Conservation (phyloP, 2,797 vertebrate genomes). For the Meda fulgida region DNA sequence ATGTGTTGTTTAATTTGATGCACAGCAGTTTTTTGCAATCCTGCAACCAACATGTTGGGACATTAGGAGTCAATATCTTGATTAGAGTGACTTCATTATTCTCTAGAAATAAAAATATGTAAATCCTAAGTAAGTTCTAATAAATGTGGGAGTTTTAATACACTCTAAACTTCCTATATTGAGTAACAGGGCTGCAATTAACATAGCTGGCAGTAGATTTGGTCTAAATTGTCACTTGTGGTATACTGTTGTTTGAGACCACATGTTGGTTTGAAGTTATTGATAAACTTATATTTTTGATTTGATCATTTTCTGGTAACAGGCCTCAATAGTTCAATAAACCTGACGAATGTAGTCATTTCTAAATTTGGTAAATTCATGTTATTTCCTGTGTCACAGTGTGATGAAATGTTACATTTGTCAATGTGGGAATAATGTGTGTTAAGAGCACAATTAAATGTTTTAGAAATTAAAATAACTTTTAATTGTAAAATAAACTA, state of each 20-base stretch:
- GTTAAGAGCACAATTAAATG: not conserved
- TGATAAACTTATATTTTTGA: not conserved
- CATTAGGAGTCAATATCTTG: not conserved
- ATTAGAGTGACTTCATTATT: not conserved
- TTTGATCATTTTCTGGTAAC: not conserved
- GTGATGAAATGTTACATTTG: not conserved
- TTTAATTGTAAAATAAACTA: not conserved
- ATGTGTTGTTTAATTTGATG: not conserved
- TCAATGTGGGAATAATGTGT: not conserved
- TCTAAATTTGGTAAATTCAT: not conserved
- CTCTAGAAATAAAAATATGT: not conserved
- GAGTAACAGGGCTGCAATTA: not conserved
- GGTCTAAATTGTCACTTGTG: not conserved
- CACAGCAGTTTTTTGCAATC: not conserved
- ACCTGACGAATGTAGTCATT: not conserved
- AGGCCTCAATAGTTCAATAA: not conserved
- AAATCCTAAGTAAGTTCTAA: not conserved
- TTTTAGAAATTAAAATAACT: not conserved
- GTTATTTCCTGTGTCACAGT: not conserved
- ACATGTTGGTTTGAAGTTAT: not conserved
- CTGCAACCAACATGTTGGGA: not conserved
- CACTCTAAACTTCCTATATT: not conserved
- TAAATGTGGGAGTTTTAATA: too few species aligned
- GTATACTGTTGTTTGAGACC: not conserved
- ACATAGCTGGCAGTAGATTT: not conserved